A percentile compares a stretch with the other conserved stretches of the same genome.
phyloP scores from a whole-genome alignment of 1,140 invertebrate species.

The Palaemon carinicauda region DNA sequence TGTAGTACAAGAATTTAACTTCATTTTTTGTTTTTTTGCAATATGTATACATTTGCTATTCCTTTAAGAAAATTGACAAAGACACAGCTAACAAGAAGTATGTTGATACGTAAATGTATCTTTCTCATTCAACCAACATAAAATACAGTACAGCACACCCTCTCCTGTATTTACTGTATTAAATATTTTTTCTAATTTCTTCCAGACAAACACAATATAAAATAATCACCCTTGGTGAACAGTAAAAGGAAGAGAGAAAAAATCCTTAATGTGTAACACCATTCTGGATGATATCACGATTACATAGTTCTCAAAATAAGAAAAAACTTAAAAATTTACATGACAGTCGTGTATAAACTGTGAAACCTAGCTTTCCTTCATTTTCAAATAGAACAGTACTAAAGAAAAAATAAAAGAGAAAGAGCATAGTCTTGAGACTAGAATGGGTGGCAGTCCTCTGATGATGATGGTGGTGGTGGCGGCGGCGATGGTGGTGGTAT shows the following conservation, averaged over 20 bases:
- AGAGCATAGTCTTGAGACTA: slow-evolving; percentile 27
- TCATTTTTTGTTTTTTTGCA: slow-evolving; percentile 57
- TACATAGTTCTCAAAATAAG: not conserved
- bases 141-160: slow-evolving; percentile 47
- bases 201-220: slow-evolving; percentile 43
- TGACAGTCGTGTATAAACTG: slow-evolving; percentile 17
- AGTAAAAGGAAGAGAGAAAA: slow-evolving; percentile 35
- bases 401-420: slow-evolving; percentile 35
- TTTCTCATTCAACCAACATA: slow-evolving; percentile 52
- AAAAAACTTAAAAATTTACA: slow-evolving; percentile 10
- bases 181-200: not conserved
- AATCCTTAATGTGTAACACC: slow-evolving; percentile 31
- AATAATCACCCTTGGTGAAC: slow-evolving; percentile 30
- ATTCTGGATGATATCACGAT: not conserved
- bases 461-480: not conserved
- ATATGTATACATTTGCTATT: slow-evolving; percentile 57
- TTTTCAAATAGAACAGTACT: slow-evolving; percentile 34
- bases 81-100: slow-evolving; percentile 55
- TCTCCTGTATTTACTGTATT: slow-evolving; percentile 43
- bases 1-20: slow-evolving; percentile 54
- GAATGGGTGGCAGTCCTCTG: slow-evolving; percentile 41
- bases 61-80: slow-evolving; percentile 57
- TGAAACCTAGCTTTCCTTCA: slow-evolving; percentile 41
- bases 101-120: slow-evolving; percentile 54
- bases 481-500: too few species aligned